Evolutionary conservation across 2,113 vertebrate species (phyloP).

Genomic region (Pomatorhinus ruficollis): DNA sequence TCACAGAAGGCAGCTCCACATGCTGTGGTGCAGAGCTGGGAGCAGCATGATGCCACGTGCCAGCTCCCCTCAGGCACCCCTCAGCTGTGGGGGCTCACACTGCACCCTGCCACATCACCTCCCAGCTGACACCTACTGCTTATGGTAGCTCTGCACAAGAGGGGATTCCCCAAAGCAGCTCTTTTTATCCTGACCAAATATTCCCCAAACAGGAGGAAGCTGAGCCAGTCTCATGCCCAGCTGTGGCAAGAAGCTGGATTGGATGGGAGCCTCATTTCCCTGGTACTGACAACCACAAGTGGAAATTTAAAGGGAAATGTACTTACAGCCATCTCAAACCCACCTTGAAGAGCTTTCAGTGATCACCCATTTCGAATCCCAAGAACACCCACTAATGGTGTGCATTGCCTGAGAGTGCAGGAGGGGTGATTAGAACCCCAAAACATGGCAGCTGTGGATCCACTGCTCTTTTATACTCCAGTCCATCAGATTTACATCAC

Average conservation of each 20-base stretch:
- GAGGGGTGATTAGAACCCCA: neutral
- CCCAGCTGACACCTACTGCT: fast-evolving
- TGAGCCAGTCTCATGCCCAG: fast-evolving
- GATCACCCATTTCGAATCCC: neutral
- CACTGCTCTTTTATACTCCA: neutral
- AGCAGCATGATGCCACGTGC: fast-evolving
- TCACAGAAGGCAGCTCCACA: neutral
- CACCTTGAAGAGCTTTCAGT: neutral
- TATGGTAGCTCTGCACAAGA: neutral
- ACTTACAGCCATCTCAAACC: neutral
- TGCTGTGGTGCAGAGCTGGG: fast-evolving
- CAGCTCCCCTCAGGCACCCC: fast-evolving
- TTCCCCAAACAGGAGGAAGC: neutral
- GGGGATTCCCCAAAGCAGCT: fast-evolving
- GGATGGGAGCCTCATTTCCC: neutral
- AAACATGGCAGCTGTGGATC: neutral
- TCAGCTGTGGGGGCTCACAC: fast-evolving
- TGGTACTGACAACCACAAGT: fast-evolving
- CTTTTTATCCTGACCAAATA: neutral
- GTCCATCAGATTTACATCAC: neutral
- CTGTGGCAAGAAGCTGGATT: neutral
- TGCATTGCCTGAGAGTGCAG: neutral
- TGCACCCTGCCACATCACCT: neutral
- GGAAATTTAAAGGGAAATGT: neutral
- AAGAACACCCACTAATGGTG: neutral